Percentiles rank a stretch among this genome's conserved stretches.
These are phyloP conservation scores for Cryptus viduatorius DNA, from an alignment of 2,888 invertebrate genomes.

Conservation along the genomic window DNA sequence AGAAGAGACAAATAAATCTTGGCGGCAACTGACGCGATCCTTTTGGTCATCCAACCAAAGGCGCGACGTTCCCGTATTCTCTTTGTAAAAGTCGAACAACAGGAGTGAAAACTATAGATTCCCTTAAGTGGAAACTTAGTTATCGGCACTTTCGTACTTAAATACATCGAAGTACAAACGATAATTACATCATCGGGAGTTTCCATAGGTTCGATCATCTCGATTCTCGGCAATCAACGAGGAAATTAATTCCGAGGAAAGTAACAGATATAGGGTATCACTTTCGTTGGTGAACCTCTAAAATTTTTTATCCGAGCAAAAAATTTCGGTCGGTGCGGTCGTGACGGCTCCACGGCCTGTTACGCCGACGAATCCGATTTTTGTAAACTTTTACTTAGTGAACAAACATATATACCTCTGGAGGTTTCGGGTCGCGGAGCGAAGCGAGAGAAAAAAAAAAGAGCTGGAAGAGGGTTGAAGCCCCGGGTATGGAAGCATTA, in stretches of 20 bases:
- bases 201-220: background rate
- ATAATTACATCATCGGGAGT: background rate
- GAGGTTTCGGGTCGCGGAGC: slow-evolving; percentile 1
- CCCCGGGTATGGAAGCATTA: slow-evolving; percentile 46
- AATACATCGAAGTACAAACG: background rate
- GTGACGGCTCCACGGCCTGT: background rate
- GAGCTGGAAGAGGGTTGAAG: slow-evolving; percentile 1
- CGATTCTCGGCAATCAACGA: background rate
- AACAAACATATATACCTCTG: background rate
- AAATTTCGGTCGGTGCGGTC: background rate
- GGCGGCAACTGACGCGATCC: slow-evolving; percentile 54
- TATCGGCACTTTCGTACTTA: background rate
- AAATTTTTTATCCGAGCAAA: background rate
- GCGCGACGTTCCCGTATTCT: slow-evolving; percentile 26
- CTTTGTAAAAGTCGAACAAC: slow-evolving; percentile 27
- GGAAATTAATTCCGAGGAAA: background rate
- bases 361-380: slow-evolving; percentile 1
- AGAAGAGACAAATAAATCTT: slow-evolving; percentile 61
- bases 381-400: background rate
- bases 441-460: slow-evolving; percentile 1
- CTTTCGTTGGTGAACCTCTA: background rate
- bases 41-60: slow-evolving; percentile 12
- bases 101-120: background rate
- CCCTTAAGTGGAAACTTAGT: background rate
- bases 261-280: too few species aligned